Evolutionary conservation across 2,797 vertebrate genomes (phyloP), one percentile per base, ranked within the genome.

Genomic region (Euthynnus affinis): DNA sequence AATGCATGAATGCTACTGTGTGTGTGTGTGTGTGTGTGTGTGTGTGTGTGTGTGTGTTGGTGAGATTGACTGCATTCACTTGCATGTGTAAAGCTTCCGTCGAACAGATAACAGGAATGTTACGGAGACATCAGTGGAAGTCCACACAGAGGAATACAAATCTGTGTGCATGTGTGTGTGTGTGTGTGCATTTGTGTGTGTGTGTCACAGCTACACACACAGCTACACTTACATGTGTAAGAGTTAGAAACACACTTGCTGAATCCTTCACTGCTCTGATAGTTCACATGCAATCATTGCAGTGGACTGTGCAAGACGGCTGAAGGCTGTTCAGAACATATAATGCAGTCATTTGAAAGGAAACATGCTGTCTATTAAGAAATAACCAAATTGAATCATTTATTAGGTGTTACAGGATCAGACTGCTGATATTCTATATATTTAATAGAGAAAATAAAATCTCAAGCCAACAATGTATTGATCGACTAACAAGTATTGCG

Each of bases 261-360:
- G n/a, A n/a, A n/a, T n/a, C n/a, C n/a, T n/a, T n/a, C n/a, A 12
- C 18, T 32, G 2, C 57, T 20, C 25, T 10, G 17, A 22, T 6
- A 64, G 42, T 34, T 60, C 61, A 58, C 14, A 14, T 49, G 66
- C 60, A 85, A 53, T 73, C 27, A 48, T 34, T 66, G 29, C 72
- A 76, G 48, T 0, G 0, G 25, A 29, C 44, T 57, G 37, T n/a
- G 62, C 5, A 37, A 69, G 9, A 72, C 49, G 65, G 29, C 57
- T 60, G 23, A 44, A 74, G 46, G 48, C 40, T 57, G 5, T 18
- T 27, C 27, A 29, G 25, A 5, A 51, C 22, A 61, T 32, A 34
- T 25, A 60, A 40, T 2, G 34, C 18, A 25, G 15, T 62, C 1
- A 20, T 46, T 62, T 53, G 17, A 44, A 44, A 44, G 42, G 13